phyloP scores from a whole-genome alignment of 2,113 vertebrate genomes.

The Crotalus horridus region DNA sequence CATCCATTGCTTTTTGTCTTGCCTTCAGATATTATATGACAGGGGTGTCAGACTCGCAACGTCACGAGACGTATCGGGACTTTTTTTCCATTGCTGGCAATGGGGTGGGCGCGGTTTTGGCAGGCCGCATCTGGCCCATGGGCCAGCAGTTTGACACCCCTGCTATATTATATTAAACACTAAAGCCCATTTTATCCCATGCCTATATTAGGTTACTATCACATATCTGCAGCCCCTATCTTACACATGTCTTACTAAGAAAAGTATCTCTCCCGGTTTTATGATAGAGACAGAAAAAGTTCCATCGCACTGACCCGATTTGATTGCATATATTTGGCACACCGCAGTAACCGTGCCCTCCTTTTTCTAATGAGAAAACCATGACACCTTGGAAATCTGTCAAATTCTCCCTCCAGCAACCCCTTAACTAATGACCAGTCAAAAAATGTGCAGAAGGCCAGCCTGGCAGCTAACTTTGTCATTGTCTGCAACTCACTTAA shows the following conservation, averaged over 20 bases:
- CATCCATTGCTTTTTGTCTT: background rate
- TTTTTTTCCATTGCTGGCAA: too few species aligned
- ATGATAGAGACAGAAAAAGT: background rate
- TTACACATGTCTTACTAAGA: background rate
- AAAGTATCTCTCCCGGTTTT: constrained; percentile 13
- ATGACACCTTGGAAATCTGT: background rate
- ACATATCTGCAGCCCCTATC: background rate
- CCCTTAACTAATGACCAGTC: background rate
- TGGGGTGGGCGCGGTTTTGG: accelerated
- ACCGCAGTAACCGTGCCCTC: background rate
- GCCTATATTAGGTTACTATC: background rate
- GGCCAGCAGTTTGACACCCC: too few species aligned
- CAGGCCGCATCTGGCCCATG: too few species aligned
- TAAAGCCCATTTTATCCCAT: background rate
- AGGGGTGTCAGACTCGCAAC: too few species aligned
- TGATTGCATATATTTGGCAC: background rate
- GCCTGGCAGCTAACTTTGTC: background rate
- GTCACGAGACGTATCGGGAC: too few species aligned
- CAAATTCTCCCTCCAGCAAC: constrained; percentile 11
- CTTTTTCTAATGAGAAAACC: background rate
- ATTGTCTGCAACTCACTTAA: constrained; percentile 25
- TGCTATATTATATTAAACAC: background rate
- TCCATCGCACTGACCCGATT: background rate
- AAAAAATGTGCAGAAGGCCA: background rate
- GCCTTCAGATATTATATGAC: background rate